Percentiles rank a stretch among this genome's conserved stretches.
These are phyloP conservation scores for Nezara viridula DNA, from an alignment of 2,888 invertebrate genomes.

Conservation along the genomic window DNA sequence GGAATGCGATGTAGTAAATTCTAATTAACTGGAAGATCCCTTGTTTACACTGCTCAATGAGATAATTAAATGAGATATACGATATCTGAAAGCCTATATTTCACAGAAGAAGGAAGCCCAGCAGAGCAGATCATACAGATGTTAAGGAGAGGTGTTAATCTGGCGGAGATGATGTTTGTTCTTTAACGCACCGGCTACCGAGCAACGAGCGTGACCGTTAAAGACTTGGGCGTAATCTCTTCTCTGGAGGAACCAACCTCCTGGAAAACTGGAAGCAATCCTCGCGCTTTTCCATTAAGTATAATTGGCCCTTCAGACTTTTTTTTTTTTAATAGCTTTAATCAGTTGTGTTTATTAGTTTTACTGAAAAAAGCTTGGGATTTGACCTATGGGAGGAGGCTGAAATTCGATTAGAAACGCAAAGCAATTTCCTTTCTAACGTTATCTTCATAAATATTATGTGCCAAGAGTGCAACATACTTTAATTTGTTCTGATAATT, in stretches of 20 bases:
- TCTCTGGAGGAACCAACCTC: not conserved
- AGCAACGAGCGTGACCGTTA: constrained; percentile 11
- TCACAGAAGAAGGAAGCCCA: constrained; percentile 12
- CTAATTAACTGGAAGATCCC: not conserved
- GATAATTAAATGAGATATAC: not conserved
- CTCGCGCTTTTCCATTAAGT: not conserved
- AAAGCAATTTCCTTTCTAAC: not conserved
- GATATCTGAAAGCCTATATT: not conserved
- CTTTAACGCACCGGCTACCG: not conserved
- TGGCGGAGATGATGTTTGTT: constrained; percentile 3
- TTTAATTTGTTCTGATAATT: not conserved
- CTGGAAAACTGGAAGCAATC: not conserved
- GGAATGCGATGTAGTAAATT: not conserved
- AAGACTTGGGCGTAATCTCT: not conserved
- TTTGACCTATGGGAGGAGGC: not conserved
- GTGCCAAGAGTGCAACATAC: not conserved
- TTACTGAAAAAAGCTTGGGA: not conserved
- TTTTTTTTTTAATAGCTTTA: not conserved
- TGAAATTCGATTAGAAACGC: not conserved
- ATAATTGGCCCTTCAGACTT: not conserved
- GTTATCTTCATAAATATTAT: not conserved
- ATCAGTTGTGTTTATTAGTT: not conserved
- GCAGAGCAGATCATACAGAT: constrained; percentile 2
- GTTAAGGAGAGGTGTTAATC: constrained; percentile 17
- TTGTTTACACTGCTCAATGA: not conserved